These are phyloP conservation scores for Phasianus colchicus DNA, from an alignment of 2,113 vertebrate genomes.

Conservation along the genomic window DNA sequence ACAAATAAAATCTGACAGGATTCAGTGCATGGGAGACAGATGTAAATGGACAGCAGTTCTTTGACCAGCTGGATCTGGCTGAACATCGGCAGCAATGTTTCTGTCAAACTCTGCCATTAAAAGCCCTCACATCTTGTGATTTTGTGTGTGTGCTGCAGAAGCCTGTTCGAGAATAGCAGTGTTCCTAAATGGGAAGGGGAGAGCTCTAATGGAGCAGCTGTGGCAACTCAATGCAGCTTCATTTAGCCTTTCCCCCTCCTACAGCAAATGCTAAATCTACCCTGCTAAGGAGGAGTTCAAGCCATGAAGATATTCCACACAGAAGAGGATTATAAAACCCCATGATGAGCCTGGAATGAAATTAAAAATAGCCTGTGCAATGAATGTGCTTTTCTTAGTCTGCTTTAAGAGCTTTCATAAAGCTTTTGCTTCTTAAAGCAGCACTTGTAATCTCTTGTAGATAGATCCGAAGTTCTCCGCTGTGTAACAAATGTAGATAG, in stretches of 20 bases:
- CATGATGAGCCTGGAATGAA: background rate
- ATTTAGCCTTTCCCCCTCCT: slow-evolving; percentile 7
- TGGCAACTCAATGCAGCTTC: background rate
- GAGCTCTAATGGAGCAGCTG: slow-evolving; percentile 41
- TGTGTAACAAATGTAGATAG: slow-evolving; percentile 14
- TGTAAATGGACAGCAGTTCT: background rate
- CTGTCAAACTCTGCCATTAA: background rate
- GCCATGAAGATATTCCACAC: background rate
- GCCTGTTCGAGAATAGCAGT: background rate
- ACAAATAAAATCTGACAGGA: slow-evolving; percentile 27
- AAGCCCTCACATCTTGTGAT: slow-evolving; percentile 27
- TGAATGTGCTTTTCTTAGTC: slow-evolving; percentile 31
- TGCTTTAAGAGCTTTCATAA: background rate
- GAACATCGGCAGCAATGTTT: slow-evolving; percentile 3
- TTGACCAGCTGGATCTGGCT: slow-evolving; percentile 30
- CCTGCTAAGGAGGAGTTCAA: background rate
- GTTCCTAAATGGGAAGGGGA: background rate
- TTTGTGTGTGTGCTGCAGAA: background rate
- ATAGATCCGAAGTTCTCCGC: background rate
- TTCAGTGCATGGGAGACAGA: slow-evolving; percentile 26
- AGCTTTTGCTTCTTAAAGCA: slow-evolving; percentile 35
- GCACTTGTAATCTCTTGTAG: background rate
- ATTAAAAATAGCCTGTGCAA: slow-evolving; percentile 53
- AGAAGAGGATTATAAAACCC: slow-evolving; percentile 30
- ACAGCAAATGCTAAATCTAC: slow-evolving; percentile 32